Conservation (phyloP, 2,797 vertebrate species). For the Sebastolobus altivelis region DNA sequence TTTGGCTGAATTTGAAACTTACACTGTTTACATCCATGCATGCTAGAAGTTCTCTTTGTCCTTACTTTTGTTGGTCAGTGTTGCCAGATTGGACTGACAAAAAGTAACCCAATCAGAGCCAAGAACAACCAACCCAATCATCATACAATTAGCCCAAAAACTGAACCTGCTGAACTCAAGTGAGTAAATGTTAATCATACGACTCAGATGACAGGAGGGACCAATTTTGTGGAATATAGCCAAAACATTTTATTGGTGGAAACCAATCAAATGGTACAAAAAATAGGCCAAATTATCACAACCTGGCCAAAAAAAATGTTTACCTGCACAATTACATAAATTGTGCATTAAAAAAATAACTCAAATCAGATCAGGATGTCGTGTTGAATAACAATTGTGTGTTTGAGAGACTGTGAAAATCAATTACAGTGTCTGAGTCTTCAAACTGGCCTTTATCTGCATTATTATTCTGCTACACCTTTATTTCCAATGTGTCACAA, state of each 20-base stretch:
- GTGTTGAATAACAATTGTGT: not conserved
- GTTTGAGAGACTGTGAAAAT: slow-evolving; percentile 8
- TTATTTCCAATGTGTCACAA: slow-evolving; percentile 5
- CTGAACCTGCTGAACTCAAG: not conserved
- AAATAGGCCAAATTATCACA: not conserved
- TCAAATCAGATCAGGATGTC: not conserved
- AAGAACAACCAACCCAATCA: not conserved
- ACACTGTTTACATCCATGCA: not conserved
- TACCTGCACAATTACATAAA: not conserved
- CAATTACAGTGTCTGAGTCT: not conserved
- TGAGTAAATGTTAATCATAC: not conserved
- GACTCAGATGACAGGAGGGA: not conserved
- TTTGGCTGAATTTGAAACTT: not conserved
- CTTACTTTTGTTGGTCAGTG: not conserved
- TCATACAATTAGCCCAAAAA: not conserved
- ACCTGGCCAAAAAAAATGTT: too few relatives aligned
- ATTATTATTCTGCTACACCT: not conserved
- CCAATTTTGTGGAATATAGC: not conserved
- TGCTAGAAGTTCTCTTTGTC: not conserved
- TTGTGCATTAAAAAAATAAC: not conserved
- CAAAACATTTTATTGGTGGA: not conserved
- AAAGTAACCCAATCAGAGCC: not conserved
- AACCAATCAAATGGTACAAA: not conserved
- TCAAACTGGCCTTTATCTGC: not conserved
- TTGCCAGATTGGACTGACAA: not conserved